phyloP scores from a whole-genome alignment of 2,797 vertebrate species.

The Cephalopachus bancanus region DNA sequence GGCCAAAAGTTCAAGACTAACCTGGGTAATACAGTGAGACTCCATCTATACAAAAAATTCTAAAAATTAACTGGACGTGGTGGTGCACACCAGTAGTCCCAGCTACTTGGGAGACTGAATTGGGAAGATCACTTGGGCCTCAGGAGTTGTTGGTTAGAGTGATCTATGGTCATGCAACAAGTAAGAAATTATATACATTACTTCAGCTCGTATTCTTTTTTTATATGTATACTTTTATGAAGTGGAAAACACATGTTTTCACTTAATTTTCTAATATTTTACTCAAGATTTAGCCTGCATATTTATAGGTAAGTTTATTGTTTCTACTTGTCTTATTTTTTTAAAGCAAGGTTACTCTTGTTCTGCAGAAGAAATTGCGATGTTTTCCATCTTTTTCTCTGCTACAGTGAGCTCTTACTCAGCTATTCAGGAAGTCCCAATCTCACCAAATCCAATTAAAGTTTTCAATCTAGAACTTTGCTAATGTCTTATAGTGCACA shows the following conservation, averaged over 20 bases:
- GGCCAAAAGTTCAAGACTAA: too few relatives aligned
- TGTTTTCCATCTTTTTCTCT: background rate
- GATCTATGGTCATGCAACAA: too few relatives aligned
- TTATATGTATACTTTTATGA: background rate
- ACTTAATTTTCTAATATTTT: background rate
- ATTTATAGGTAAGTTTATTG: background rate
- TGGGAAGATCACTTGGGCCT: too few relatives aligned
- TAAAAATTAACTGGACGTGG: too few relatives aligned
- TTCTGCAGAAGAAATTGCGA: background rate
- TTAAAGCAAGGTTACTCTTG: background rate
- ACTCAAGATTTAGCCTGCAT: background rate
- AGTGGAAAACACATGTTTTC: background rate
- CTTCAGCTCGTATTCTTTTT: conserved; percentile 18
- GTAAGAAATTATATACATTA: background rate
- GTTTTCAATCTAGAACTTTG: background rate
- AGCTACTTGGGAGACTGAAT: too few relatives aligned
- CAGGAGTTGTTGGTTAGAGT: too few relatives aligned
- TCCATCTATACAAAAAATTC: too few relatives aligned
- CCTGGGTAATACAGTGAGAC: too few relatives aligned
- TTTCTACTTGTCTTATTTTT: background rate
- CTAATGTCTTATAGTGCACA: background rate
- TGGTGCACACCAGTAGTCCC: too few relatives aligned
- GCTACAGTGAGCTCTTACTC: background rate
- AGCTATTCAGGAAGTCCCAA: background rate
- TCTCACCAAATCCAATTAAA: background rate